Evolutionary conservation across 2,888 invertebrate genomes (phyloP), one percentile per base, ranked within the genome.

Genomic region (Philaethria dido): DNA sequence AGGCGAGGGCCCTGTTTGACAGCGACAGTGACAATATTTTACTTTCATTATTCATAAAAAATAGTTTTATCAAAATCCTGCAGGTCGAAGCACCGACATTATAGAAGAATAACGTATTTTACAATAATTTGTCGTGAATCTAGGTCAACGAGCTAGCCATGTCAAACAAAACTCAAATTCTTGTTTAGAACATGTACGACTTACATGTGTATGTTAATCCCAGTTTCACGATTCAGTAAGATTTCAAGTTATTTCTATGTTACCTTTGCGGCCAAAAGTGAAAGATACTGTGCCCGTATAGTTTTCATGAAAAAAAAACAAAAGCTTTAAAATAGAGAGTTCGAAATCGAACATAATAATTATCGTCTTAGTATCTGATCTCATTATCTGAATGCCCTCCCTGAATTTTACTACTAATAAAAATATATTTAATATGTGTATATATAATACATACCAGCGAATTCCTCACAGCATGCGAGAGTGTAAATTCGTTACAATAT

Each of bases 131-230:
- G 16, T 33, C 33, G 1, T 25, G n/a, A 29, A 45, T 60, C 44
- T 25, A 60, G 59, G 45, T 16, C 29, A 59, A 11, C 16, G 16
- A 59, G 25, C 29, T 16, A 45, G 42, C 29, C 39, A 14, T 22
- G n/a, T 60, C 45, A 45, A 29, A 29, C 44, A 45, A 59, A 29
- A 44, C 59, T 60, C 29, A 60, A 60, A 60, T 45, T 60, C 59
- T 44, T 29, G 29, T 29, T 8, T 45, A 45, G 6, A 29, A 25
- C 8, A 18, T 45, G 59, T 16, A 45, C 45, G 29, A 44, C 44
- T 59, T 44, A 44, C 44, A 25, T 8, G n/a, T 59, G 42, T 8
- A 8, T n/a, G 59, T 11, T 29, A 59, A 39, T 59, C 44, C 22
- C 0, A 11, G 25, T 22, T 44, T 13, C n/a, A 42, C 5, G n/a